Evolutionary conservation across 2,888 invertebrate species (phyloP), one percentile per base, ranked within the genome.

Genomic region (Chalcosyrphus nemorum): DNA sequence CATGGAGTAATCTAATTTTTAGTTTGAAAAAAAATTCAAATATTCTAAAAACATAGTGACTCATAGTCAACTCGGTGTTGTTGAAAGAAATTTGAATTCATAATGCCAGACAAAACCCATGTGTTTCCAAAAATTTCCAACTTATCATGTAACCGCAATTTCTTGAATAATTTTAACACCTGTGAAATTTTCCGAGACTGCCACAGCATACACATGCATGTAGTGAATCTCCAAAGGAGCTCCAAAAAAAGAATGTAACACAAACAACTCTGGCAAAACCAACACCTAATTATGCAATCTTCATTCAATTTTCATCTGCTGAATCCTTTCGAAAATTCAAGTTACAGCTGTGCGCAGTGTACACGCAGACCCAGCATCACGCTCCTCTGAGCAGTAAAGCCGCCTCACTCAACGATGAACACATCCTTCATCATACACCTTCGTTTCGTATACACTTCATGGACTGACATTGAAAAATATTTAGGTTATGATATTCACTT

Each of bases 401-500:
- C 45, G 35, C n/a, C 29, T 15, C 47, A 54, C 32, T 47, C 41
- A 19, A 29, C 27, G 65, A 19, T 47, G 35, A 59, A 35, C 54
- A 35, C 54, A 59, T 66, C 71, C 47, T 59, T 56, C 59, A n/a
- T n/a, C n/a, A 54, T 17, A 61, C 32, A 82, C 41, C 6, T 27
- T 32, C 15, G 7, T 11, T 65, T 72, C 19, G 27, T 21, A 59
- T 21, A 52, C 32, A 38, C 65, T 71, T 54, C 71, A 66, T 68
- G 35, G 32, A 41, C 54, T 84, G 80, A 70, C 84, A 84, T 84
- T 84, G 84, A 84, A 84, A 84, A 70, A 84, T 80, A 84, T 84
- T 84, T 75, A 75, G 84, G 84, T 84, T 84, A 80, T 70, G 78
- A 74, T 75, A 84, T 80, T 80, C 74, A 75, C 74, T 80, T 84